These are phyloP conservation scores for Listronotus bonariensis DNA, from an alignment of 1,140 invertebrate genomes.

Conservation along the genomic window DNA sequence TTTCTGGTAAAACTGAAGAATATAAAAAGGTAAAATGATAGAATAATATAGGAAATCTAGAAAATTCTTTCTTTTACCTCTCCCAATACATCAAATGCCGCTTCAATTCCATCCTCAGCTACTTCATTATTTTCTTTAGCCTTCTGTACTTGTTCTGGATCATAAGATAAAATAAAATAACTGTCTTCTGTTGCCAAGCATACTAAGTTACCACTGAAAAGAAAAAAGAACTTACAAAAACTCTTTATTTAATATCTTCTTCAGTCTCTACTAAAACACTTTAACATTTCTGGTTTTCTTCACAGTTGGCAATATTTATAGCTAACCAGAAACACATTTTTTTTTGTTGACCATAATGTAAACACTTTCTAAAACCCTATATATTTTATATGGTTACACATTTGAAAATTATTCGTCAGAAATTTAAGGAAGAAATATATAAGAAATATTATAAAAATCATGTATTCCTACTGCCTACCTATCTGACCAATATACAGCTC, in stretches of 20 bases:
- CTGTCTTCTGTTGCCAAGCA: conserved; percentile 95
- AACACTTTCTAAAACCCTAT: too few species aligned
- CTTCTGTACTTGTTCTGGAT: conserved; percentile 72
- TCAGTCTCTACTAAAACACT: too few species aligned
- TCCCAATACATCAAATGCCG: conserved; percentile 88
- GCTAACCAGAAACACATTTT: too few species aligned
- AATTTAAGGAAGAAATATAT: too few species aligned
- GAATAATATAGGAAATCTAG: background rate
- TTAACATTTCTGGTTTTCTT: too few species aligned
- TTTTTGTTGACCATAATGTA: too few species aligned
- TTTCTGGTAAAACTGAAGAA: too few species aligned
- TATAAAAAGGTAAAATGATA: background rate
- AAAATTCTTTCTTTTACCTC: conserved; percentile 31
- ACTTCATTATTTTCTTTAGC: conserved; percentile 77
- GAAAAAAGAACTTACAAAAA: background rate
- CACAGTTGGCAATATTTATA: too few species aligned
- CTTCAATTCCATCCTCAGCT: conserved; percentile 94
- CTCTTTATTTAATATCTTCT: too few species aligned
- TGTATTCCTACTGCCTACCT: conserved; percentile 3
- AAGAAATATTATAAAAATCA: too few species aligned
- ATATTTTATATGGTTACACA: too few species aligned
- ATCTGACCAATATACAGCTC: conserved; percentile 96
- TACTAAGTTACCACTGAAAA: conserved; percentile 82
- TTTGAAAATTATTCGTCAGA: too few species aligned
- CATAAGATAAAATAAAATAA: conserved; percentile 94